phyloP scores from a whole-genome alignment of 2,797 vertebrate genomes.

The Crocodylus rhombifer region DNA sequence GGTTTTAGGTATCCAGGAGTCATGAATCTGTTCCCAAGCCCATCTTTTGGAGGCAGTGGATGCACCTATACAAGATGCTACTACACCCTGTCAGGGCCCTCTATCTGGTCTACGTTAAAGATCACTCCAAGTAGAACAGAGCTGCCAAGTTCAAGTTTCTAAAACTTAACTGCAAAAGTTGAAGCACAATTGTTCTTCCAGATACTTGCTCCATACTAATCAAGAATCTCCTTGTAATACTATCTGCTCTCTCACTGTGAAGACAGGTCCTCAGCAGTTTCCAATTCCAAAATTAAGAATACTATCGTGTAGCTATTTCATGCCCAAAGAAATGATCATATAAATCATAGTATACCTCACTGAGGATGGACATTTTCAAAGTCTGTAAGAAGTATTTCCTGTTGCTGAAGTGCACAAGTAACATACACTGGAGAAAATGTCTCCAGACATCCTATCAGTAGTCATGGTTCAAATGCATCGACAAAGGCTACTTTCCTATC shows the following conservation, averaged over 20 bases:
- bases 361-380: too few species aligned
- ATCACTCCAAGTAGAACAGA: not conserved
- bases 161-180: not conserved
- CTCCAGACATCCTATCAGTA: too few species aligned
- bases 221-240: fast-evolving
- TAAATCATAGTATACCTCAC: too few species aligned
- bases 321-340: not conserved
- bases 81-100: not conserved
- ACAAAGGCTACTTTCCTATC: too few species aligned
- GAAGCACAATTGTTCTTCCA: not conserved
- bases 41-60: too few species aligned
- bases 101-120: not conserved
- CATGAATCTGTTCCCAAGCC: too few species aligned
- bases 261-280: not conserved
- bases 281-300: not conserved
- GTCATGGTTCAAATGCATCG: too few species aligned
- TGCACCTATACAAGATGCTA: not conserved
- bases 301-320: not conserved
- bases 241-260: not conserved
- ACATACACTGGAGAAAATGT: too few species aligned
- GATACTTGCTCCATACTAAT: not conserved
- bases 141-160: too few species aligned
- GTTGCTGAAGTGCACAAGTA: too few species aligned
- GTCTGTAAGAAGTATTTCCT: too few species aligned
- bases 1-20: too few species aligned